These are phyloP conservation scores for Calcarius lapponicus DNA, from an alignment of 2,797 vertebrate species.

Conservation along the genomic window DNA sequence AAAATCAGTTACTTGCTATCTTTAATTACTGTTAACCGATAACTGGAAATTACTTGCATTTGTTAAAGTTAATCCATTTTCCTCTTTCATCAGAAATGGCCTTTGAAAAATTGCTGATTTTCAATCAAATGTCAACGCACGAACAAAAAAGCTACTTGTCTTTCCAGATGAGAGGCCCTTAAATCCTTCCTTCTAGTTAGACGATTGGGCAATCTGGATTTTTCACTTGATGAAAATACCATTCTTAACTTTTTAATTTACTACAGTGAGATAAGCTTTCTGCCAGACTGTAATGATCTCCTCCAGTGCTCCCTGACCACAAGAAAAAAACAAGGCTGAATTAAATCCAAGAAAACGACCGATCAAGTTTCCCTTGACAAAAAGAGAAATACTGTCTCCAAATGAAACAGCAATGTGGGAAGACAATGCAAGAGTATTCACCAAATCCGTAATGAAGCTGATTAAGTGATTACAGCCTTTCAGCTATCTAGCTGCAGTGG, in stretches of 20 bases:
- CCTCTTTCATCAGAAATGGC: not conserved
- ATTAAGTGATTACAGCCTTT: not conserved
- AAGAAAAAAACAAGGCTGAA: not conserved
- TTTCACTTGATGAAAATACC: not conserved
- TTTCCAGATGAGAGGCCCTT: not conserved
- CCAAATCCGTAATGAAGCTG: not conserved
- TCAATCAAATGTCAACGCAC: not conserved
- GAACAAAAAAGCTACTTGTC: not conserved
- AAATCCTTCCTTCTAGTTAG: not conserved
- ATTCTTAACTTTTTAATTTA: not conserved
- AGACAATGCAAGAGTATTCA: not conserved
- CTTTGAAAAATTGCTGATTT: not conserved
- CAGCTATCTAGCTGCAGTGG: not conserved
- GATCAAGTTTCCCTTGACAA: not conserved
- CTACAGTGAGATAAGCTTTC: not conserved
- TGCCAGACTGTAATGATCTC: not conserved
- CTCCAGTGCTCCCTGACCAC: not conserved
- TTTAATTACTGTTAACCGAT: not conserved
- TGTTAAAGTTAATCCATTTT: not conserved
- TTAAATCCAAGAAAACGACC: not conserved
- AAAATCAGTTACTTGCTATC: not conserved
- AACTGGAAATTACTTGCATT: not conserved
- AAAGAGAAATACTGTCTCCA: not conserved
- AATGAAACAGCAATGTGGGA: not conserved
- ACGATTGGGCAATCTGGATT: not conserved